Percentiles rank a stretch among this genome's conserved stretches.
phyloP scores from a whole-genome alignment of 2,797 vertebrate genomes.

The Enteromius afrohamiltoni region DNA sequence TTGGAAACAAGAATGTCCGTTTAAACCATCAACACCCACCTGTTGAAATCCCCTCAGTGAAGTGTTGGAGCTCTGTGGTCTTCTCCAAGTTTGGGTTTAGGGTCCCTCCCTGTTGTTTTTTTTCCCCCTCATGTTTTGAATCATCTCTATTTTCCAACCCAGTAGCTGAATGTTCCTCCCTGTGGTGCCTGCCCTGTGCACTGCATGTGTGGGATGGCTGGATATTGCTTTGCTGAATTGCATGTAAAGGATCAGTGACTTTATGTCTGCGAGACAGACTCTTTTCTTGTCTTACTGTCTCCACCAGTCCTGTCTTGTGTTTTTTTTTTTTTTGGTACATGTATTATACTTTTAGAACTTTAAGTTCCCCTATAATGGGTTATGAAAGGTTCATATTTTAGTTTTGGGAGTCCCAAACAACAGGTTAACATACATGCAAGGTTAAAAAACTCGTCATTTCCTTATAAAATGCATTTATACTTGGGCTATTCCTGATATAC shows the following conservation, averaged over 20 bases:
- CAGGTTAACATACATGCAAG: too few relatives aligned
- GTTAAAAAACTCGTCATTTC: too few relatives aligned
- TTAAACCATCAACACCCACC: conserved; percentile 25
- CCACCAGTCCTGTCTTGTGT: not conserved
- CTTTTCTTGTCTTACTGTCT: not conserved
- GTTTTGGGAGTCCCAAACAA: too few relatives aligned
- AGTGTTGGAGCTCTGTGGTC: conserved; percentile 1
- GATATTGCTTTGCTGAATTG: not conserved
- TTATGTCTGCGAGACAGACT: not conserved
- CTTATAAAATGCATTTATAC: too few relatives aligned
- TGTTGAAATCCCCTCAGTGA: conserved; percentile 22
- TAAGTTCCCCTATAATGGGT: too few relatives aligned
- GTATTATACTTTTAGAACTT: not conserved
- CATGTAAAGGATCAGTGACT: not conserved
- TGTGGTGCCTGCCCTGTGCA: not conserved
- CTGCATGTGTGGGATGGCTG: conserved; percentile 1
- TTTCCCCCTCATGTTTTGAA: not conserved
- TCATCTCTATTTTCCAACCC: not conserved
- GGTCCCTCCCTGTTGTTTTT: not conserved
- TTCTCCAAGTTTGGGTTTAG: not conserved
- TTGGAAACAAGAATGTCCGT: conserved; percentile 8
- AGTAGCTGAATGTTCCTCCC: not conserved
- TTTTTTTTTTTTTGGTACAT: not conserved
- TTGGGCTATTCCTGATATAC: too few relatives aligned
- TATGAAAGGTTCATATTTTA: too few relatives aligned